A percentile compares a stretch with the other conserved stretches of the same genome.
Evolutionary conservation across 1,140 invertebrate genomes (phyloP).

Genomic region (Diorhabda elongata): DNA sequence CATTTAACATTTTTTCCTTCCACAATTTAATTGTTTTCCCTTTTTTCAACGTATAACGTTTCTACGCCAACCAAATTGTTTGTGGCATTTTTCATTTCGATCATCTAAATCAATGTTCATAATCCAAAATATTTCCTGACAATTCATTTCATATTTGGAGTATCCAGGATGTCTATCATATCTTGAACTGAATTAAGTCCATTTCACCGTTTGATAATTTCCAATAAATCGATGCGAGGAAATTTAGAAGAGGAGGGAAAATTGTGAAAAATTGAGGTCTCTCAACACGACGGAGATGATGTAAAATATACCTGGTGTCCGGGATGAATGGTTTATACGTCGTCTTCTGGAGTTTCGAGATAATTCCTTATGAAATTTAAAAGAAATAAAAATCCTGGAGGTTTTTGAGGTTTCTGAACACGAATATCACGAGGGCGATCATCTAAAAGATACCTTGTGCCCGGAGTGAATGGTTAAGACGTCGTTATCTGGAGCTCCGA

Average conservation of each 20-base stretch:
- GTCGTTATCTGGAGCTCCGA: too few species aligned
- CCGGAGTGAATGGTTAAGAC: too few species aligned
- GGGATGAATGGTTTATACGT: too few species aligned
- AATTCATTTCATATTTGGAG: not conserved
- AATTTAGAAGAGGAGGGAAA: not conserved
- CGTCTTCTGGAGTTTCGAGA: too few species aligned
- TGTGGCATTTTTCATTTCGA: not conserved
- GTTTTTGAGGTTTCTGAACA: too few species aligned
- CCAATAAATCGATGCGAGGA: conserved; percentile 6
- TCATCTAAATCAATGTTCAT: not conserved
- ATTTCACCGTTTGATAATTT: conserved; percentile 11
- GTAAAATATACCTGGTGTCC: too few species aligned
- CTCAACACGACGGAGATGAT: too few species aligned
- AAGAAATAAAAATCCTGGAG: too few species aligned
- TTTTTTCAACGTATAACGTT: not conserved
- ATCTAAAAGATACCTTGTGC: too few species aligned
- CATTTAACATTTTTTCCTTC: conserved; percentile 3
- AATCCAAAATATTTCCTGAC: not conserved
- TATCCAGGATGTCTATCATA: not conserved
- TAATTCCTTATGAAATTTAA: too few species aligned
- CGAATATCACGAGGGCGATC: too few species aligned
- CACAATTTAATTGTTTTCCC: not conserved
- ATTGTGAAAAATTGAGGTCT: too few species aligned
- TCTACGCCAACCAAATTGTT: not conserved
- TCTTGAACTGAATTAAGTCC: conserved; percentile 6